Percentiles rank a stretch among this genome's conserved stretches.
Conservation (phyloP, 2,888 invertebrate species). For the Protonemura montana region DNA sequence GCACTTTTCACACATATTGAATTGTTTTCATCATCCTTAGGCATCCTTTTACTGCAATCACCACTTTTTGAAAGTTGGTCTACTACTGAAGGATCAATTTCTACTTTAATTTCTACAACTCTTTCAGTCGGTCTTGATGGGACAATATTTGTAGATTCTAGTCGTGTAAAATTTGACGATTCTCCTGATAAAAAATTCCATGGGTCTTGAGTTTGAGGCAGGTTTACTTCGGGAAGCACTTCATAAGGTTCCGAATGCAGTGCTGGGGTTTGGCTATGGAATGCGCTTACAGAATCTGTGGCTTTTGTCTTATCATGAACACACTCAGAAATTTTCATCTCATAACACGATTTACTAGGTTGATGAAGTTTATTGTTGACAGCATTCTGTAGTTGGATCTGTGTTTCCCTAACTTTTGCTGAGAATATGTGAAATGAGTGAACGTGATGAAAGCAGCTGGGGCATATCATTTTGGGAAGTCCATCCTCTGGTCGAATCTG, state of each 20-base stretch:
- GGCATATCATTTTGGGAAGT: slow-evolving; percentile 25
- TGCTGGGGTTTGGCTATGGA: background rate
- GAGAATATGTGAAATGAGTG: slow-evolving; percentile 26
- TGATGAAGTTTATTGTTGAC: background rate
- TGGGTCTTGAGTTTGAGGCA: slow-evolving; percentile 16
- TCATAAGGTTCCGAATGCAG: slow-evolving; percentile 13
- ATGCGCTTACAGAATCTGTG: background rate
- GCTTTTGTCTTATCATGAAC: background rate
- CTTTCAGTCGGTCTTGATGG: background rate
- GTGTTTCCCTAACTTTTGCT: slow-evolving; percentile 13
- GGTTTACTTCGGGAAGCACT: background rate
- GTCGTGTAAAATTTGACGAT: background rate
- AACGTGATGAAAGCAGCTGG: background rate
- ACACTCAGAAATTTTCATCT: background rate
- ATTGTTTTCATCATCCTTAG: slow-evolving; percentile 2
- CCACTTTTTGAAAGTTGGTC: background rate
- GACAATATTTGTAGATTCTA: background rate
- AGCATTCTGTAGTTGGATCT: slow-evolving; percentile 22
- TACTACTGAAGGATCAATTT: slow-evolving; percentile 1
- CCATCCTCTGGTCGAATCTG: slow-evolving; percentile 30
- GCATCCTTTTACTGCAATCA: background rate
- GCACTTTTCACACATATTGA: background rate
- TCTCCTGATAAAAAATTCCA: slow-evolving; percentile 33
- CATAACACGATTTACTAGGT: background rate
- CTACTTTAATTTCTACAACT: slow-evolving; percentile 32